Percentiles rank a stretch among this genome's conserved stretches.
Evolutionary conservation across 2,797 vertebrate genomes (phyloP).

Genomic region (Thunnus albacares): DNA sequence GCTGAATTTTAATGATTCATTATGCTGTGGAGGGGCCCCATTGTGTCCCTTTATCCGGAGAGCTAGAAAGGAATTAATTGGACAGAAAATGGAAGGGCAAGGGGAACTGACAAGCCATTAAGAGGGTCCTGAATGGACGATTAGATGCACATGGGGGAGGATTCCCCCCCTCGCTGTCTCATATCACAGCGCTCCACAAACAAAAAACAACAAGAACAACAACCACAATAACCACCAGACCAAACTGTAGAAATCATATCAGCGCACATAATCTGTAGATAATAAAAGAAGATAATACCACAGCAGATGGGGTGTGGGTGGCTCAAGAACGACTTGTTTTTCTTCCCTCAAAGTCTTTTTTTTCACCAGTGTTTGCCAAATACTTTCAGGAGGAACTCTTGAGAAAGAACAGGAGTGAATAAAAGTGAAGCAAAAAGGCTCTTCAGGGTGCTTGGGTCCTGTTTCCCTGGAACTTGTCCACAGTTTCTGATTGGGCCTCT

Average conservation of each 20-base stretch:
- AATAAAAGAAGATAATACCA: conserved; percentile 87
- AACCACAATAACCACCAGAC: conserved; percentile 79
- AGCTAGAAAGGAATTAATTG: conserved; percentile 99
- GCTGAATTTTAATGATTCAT: conserved; percentile 99
- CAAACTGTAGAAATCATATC: conserved; percentile 82
- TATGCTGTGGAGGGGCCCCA: conserved; percentile 90
- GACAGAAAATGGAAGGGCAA: conserved; percentile 98
- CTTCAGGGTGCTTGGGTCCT: conserved; percentile 84
- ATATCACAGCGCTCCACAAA: conserved; percentile 82
- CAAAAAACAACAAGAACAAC: conserved; percentile 81
- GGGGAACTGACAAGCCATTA: conserved; percentile 97
- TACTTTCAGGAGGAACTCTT: conserved; percentile 89
- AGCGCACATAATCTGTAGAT: conserved; percentile 83
- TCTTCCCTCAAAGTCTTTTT: conserved; percentile 85
- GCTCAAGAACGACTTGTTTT: conserved; percentile 88
- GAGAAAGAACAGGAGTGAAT: conserved; percentile 87
- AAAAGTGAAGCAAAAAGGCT: conserved; percentile 84
- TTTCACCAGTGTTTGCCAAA: conserved; percentile 86
- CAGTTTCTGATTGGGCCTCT: conserved; percentile 75
- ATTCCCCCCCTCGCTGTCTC: conserved; percentile 81
- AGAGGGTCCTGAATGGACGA: conserved; percentile 92
- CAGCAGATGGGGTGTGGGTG: conserved; percentile 90
- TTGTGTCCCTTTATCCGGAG: conserved; percentile 98
- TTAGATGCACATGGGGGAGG: conserved; percentile 91
- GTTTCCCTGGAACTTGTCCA: conserved; percentile 81